Conservation (phyloP, 2,888 invertebrate species). For the Brenthis daphne region DNA sequence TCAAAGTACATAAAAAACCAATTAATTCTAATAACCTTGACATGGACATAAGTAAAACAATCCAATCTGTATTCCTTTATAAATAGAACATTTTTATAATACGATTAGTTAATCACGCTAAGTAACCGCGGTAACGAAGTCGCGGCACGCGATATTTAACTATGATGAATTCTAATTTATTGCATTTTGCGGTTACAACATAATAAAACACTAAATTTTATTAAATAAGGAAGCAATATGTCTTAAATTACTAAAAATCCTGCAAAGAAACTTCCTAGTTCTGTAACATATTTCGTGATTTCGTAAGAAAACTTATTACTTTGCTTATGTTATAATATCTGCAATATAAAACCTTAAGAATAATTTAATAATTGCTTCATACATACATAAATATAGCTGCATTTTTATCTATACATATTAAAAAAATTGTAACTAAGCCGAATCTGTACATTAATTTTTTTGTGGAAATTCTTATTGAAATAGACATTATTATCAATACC, state of each 20-base stretch:
- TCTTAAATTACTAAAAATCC: slow-evolving; percentile 9
- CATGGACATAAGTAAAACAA: slow-evolving; percentile 7
- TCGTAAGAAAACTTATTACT: background rate
- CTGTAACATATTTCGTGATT: background rate
- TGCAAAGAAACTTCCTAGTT: slow-evolving; percentile 10
- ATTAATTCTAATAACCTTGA: slow-evolving; percentile 2
- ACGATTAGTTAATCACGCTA: slow-evolving; percentile 24
- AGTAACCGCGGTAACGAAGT: slow-evolving; percentile 25
- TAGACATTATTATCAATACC: too few relatives aligned
- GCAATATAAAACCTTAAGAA: too few relatives aligned
- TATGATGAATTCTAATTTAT: slow-evolving; percentile 20
- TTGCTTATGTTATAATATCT: too few relatives aligned
- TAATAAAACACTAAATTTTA: slow-evolving; percentile 15
- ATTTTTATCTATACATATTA: too few relatives aligned
- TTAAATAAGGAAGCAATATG: slow-evolving; percentile 23
- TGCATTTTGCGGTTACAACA: slow-evolving; percentile 2
- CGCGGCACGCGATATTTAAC: slow-evolving; percentile 23
- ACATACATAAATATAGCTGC: too few relatives aligned
- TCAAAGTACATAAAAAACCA: background rate
- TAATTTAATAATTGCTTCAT: too few relatives aligned
- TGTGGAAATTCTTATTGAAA: too few relatives aligned
- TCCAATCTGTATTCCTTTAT: slow-evolving; percentile 2
- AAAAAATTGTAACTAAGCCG: too few relatives aligned
- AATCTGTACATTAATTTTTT: too few relatives aligned
- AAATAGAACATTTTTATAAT: slow-evolving; percentile 23